A percentile compares a stretch with the other conserved stretches of the same genome.
These are phyloP conservation scores for Cordilura impudica DNA, from an alignment of 2,888 invertebrate species.

Conservation along the genomic window DNA sequence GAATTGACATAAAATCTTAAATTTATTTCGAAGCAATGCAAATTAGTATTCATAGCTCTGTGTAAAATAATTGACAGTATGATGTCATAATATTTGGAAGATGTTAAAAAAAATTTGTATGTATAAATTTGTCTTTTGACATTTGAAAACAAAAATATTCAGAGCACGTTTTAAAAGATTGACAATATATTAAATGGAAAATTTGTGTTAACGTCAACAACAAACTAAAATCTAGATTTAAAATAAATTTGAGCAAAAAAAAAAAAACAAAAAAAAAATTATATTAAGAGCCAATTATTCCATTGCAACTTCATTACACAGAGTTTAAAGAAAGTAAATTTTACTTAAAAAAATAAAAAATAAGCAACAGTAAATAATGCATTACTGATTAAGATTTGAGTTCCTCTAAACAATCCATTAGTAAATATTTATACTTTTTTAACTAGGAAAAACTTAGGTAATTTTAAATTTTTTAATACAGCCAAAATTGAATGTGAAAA, in stretches of 20 bases:
- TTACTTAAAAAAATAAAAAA: no score
- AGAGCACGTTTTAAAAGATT: conserved; percentile 25
- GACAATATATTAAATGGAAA: neutral
- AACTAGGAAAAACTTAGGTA: no score
- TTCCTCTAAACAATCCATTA: no score
- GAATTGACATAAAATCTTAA: neutral
- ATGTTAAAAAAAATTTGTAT: neutral
- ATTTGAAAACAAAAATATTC: neutral
- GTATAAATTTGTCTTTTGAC: neutral
- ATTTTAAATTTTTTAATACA: no score
- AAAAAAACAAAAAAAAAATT: neutral
- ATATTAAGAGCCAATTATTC: neutral
- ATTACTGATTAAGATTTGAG: no score
- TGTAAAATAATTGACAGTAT: conserved; percentile 40
- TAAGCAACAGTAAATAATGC: no score
- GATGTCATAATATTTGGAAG: conserved; percentile 10
- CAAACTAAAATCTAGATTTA: conserved; percentile 10
- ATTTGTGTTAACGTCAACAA: neutral
- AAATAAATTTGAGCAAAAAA: neutral
- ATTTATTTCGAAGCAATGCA: neutral
- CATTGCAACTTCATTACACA: neutral
- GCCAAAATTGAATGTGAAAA: no score
- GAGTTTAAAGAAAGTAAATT: no score
- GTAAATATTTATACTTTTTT: no score
- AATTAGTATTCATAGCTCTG: conserved; percentile 15